These are phyloP conservation scores for Drosophila saltans DNA, from an alignment of 1,140 invertebrate genomes.

Conservation along the genomic window DNA sequence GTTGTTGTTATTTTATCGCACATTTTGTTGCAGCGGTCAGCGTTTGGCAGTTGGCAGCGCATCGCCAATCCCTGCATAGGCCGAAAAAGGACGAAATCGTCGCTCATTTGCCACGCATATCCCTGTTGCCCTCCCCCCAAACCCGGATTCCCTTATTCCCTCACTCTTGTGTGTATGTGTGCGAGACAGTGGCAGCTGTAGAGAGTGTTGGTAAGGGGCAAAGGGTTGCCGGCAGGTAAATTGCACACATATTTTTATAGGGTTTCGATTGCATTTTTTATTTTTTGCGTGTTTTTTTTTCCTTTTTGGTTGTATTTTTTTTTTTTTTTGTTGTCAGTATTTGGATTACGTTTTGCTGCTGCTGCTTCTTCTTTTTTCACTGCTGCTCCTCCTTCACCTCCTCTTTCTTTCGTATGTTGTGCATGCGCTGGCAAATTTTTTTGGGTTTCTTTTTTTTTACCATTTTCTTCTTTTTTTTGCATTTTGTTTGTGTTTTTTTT, in stretches of 20 bases:
- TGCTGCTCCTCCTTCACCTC: slow-evolving; percentile 2
- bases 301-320: slow-evolving; percentile 19
- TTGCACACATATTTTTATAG: slow-evolving; percentile 72
- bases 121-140: neutral
- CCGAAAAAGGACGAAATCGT: slow-evolving; percentile 76
- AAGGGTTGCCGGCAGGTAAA: slow-evolving; percentile 40
- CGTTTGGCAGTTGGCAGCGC: slow-evolving; percentile 11
- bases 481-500: slow-evolving; percentile 24
- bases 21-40: slow-evolving; percentile 29
- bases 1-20: slow-evolving; percentile 3
- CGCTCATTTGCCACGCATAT: slow-evolving; percentile 72
- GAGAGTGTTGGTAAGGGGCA: neutral
- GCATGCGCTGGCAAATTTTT: slow-evolving; percentile 36
- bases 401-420: slow-evolving; percentile 39
- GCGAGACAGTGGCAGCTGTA: slow-evolving; percentile 11
- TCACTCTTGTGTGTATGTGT: slow-evolving; percentile 12
- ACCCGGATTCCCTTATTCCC: too few relatives aligned
- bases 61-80: slow-evolving; percentile 50
- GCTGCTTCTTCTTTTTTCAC: slow-evolving; percentile 15
- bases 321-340: slow-evolving; percentile 41
- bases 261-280: slow-evolving; percentile 75
- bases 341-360: slow-evolving; percentile 75
- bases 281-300: slow-evolving; percentile 28
- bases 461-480: slow-evolving; percentile 15
- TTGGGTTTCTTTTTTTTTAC: slow-evolving; percentile 18